Conservation (phyloP, 1,140 invertebrate species). For the Diuraphis noxia region DNA sequence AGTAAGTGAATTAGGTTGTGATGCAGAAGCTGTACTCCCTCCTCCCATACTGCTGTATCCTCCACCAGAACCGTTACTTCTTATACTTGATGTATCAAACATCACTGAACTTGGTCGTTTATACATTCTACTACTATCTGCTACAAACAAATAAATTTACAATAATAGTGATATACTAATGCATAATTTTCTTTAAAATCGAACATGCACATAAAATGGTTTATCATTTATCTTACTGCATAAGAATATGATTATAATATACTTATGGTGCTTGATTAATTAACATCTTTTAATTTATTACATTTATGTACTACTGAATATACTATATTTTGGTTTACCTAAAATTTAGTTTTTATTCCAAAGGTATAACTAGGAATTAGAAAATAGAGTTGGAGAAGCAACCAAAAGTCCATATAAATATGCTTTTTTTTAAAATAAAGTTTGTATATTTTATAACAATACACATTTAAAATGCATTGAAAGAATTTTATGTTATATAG, state of each 20-base stretch:
- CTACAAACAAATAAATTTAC: not conserved
- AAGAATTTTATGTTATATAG: not conserved
- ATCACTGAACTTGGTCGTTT: slow-evolving; percentile 55
- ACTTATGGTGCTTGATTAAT: not conserved
- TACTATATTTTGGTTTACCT: not conserved
- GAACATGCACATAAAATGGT: not conserved
- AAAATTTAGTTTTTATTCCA: not conserved
- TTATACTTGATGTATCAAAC: slow-evolving; percentile 54
- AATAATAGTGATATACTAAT: not conserved
- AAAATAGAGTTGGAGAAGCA: not conserved
- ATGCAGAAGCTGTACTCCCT: slow-evolving; percentile 55
- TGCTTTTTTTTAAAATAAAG: not conserved
- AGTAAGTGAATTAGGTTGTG: slow-evolving; percentile 58
- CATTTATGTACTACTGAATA: not conserved
- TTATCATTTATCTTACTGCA: not conserved
- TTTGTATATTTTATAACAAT: not conserved
- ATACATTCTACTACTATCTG: slow-evolving; percentile 18
- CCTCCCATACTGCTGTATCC: slow-evolving; percentile 52
- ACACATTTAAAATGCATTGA: not conserved
- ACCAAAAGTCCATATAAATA: no score
- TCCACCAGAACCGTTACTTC: slow-evolving; percentile 46
- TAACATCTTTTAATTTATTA: not conserved
- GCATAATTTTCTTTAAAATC: not conserved
- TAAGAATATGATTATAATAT: not conserved
- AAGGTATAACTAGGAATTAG: not conserved